Conservation (phyloP, 2,113 vertebrate species). For the Chloropsis cyanopogon region DNA sequence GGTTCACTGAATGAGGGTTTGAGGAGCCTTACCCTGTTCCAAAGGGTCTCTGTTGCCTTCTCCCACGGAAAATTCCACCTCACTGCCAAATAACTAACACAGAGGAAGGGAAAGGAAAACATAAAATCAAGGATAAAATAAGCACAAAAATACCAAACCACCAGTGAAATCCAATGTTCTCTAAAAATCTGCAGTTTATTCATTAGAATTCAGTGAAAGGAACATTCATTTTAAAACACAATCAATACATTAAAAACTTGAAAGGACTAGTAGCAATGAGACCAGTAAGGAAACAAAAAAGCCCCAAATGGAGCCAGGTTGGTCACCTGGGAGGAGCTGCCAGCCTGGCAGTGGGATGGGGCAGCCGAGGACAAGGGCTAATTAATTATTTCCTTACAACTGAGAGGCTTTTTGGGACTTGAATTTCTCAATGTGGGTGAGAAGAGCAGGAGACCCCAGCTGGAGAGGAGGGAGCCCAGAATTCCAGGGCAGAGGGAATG, state of each 20-base stretch:
- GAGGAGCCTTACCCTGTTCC: neutral
- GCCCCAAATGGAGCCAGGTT: neutral
- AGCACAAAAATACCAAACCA: neutral
- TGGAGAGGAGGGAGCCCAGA: neutral
- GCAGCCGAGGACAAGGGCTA: neutral
- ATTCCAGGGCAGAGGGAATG: neutral
- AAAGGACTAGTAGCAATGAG: constrained; percentile 16
- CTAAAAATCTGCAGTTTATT: constrained; percentile 64
- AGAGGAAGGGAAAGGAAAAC: neutral
- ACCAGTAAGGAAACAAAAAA: neutral
- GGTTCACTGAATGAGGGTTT: neutral
- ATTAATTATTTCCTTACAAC: neutral
- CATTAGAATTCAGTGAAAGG: constrained; percentile 53
- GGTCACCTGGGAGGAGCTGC: neutral
- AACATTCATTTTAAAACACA: constrained; percentile 64
- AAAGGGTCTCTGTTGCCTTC: neutral
- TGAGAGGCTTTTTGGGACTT: neutral
- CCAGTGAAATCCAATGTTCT: neutral
- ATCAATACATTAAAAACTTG: constrained; percentile 43
- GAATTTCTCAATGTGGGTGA: too few relatives aligned
- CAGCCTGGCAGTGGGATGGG: neutral
- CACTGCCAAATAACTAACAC: neutral
- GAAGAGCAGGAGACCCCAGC: neutral
- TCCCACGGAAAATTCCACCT: neutral
- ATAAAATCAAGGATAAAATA: neutral